Base-by-base conservation (phyloP, 1,140 invertebrate species). In the Pararge aegeria region DNA sequence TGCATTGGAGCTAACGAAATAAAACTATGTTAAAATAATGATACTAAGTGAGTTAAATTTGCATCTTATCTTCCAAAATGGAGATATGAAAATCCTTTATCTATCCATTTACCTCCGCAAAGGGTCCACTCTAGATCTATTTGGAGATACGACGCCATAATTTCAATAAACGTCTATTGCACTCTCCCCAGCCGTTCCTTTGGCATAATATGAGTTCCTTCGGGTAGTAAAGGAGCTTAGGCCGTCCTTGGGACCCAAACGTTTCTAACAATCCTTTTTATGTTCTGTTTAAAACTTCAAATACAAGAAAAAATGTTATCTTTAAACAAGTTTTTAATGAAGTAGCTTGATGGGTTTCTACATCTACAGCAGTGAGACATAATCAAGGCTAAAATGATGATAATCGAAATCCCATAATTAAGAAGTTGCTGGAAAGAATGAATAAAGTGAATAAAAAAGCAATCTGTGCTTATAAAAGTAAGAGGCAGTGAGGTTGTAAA, bases 111-210 rank as follows among this genome's bases (percentile, higher is more conserved):
- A 66, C 56, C 57, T 65, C 30, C 37, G 34, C 49, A 56, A 66
- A 66, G 64, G 59, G 59, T 57, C 58, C 55, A 66, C 64, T 60
- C 40, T 54, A 75, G 78, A 78, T 80, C 61, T 49, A 53, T 64
- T 72, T 29, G 44, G 29, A 57, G 76, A 79, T 81, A 81, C 57
- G 68, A 57, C 51, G 59, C 64, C 59, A 66, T 81, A 67, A 79
- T 78, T 79, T 75, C 74, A 75, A 79, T 81, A 79, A 79, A 81
- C 61, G 78, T 79, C 78, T 69, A 73, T 69, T 71, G 67, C 75
- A 78, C 13, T 61, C 61, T 15, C 27, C 21, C 56, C 46, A 44
- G 51, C 44, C 55, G 55, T 61, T 64, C 56, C 58, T 55, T 64
- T 48, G 49, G 54, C 66, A 30, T 61, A 55, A 55, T 44, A 20